phyloP scores from a whole-genome alignment of 2,113 vertebrate species.

The Callionymus lyra region DNA sequence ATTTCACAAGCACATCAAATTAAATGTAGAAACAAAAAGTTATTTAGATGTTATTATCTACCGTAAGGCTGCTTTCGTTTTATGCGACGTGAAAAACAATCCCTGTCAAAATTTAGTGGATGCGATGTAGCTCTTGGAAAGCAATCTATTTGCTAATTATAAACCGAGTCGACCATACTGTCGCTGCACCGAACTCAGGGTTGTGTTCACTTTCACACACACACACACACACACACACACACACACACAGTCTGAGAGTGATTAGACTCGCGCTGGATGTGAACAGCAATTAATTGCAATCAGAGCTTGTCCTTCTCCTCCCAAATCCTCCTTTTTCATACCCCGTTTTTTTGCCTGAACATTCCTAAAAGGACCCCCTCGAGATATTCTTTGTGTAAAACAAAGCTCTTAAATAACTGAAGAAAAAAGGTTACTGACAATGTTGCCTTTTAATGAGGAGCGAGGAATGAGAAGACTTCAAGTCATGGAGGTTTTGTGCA shows the following conservation, averaged over 20 bases:
- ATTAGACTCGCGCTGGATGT: conserved; percentile 45
- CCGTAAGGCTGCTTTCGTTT: too few species aligned
- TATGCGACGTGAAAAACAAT: conserved; percentile 1
- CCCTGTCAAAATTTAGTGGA: conserved; percentile 20
- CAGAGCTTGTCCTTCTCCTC: conserved; percentile 34
- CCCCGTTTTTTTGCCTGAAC: too few species aligned
- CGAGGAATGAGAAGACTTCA: too few species aligned
- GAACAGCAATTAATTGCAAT: conserved; percentile 59
- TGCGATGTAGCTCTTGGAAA: conserved; percentile 20
- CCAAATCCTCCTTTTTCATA: conserved; percentile 17
- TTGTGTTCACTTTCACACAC: conserved; percentile 13
- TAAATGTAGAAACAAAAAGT: too few species aligned
- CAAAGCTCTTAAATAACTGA: too few species aligned
- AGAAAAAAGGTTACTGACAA: too few species aligned
- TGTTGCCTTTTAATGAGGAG: too few species aligned
- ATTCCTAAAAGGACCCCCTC: too few species aligned
- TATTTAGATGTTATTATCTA: too few species aligned
- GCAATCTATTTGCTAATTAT: conserved; percentile 53
- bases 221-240: conserved; percentile 12
- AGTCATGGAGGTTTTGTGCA: too few species aligned
- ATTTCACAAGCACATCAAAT: too few species aligned
- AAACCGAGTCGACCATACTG: conserved; percentile 30
- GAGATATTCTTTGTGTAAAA: too few species aligned
- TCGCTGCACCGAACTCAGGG: conserved; percentile 22
- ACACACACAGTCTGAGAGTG: conserved; percentile 22